Percentiles rank a stretch among this genome's conserved stretches.
Conservation (phyloP, 2,113 vertebrate genomes). For the Dicaeum eximium region DNA sequence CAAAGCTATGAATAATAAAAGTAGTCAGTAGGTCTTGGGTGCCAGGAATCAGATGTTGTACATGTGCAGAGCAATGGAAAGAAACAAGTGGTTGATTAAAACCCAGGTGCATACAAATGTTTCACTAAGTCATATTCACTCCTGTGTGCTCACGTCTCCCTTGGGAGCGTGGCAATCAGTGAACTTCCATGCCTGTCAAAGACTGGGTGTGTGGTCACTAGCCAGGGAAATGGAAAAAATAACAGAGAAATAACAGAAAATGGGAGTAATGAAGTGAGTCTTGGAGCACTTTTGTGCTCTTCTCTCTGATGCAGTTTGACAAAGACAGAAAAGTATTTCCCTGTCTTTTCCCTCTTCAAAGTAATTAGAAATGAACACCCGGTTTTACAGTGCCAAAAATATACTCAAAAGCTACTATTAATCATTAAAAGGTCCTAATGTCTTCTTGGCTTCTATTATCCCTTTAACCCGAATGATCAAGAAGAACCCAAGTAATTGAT, state of each 20-base stretch:
- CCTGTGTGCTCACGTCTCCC: neutral
- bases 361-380: conserved; percentile 19
- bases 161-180: neutral
- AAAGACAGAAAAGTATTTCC: conserved; percentile 9
- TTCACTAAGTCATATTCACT: neutral
- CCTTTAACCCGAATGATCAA: conserved; percentile 32
- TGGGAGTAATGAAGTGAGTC: neutral
- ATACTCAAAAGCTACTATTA: conserved; percentile 12
- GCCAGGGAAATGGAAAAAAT: neutral
- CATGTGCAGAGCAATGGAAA: neutral
- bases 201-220: neutral
- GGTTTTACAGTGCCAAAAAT: conserved; percentile 3
- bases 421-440: conserved; percentile 28
- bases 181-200: neutral
- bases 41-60: conserved; percentile 3
- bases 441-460: conserved; percentile 5
- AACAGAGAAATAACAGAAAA: neutral
- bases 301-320: neutral
- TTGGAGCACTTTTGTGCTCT: neutral
- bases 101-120: neutral
- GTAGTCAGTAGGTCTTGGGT: neutral
- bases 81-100: conserved; percentile 14
- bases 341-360: neutral
- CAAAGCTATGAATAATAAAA: neutral
- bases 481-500: conserved; percentile 33